Percentiles rank a stretch among this genome's conserved stretches.
Evolutionary conservation across 1,140 invertebrate genomes (phyloP).

Genomic region (Coptotermes formosanus): DNA sequence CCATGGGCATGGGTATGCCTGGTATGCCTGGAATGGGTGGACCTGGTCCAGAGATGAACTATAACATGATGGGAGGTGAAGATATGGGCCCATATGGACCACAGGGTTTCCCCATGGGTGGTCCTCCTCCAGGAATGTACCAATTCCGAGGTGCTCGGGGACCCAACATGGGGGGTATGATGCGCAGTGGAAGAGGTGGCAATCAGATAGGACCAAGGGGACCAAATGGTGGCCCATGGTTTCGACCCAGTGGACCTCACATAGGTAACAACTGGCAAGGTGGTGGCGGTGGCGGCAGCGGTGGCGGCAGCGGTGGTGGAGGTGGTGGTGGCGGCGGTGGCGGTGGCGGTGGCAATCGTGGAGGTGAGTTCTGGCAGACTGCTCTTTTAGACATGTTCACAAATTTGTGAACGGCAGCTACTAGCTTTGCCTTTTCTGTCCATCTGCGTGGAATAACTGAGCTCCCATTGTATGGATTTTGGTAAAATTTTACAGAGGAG

Average conservation of each 20-base stretch:
- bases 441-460: too few species aligned
- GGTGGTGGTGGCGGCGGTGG: too few species aligned
- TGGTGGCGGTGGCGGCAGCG: slow-evolving; percentile 24
- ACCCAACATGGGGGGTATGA: slow-evolving; percentile 47
- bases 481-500: too few species aligned
- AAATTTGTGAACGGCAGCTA: too few species aligned
- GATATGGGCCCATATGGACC: slow-evolving; percentile 28
- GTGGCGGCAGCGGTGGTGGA: slow-evolving; percentile 13
- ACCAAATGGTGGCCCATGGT: slow-evolving; percentile 36
- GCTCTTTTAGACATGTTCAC: too few species aligned
- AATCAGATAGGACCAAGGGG: slow-evolving; percentile 48
- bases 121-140: slow-evolving; percentile 46
- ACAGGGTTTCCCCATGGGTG: slow-evolving; percentile 37
- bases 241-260: background rate
- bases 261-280: slow-evolving; percentile 28
- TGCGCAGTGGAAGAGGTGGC: slow-evolving; percentile 47
- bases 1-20: slow-evolving; percentile 29
- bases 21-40: slow-evolving; percentile 36
- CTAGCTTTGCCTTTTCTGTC: too few species aligned
- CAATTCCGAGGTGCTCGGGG: slow-evolving; percentile 49
- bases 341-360: background rate
- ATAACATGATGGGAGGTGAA: slow-evolving; percentile 47
- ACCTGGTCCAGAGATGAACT: slow-evolving; percentile 43
- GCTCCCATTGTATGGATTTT: too few species aligned
- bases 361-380: background rate